Evolutionary conservation across 2,888 invertebrate genomes (phyloP).

Genomic region (Orchesella flavescens): DNA sequence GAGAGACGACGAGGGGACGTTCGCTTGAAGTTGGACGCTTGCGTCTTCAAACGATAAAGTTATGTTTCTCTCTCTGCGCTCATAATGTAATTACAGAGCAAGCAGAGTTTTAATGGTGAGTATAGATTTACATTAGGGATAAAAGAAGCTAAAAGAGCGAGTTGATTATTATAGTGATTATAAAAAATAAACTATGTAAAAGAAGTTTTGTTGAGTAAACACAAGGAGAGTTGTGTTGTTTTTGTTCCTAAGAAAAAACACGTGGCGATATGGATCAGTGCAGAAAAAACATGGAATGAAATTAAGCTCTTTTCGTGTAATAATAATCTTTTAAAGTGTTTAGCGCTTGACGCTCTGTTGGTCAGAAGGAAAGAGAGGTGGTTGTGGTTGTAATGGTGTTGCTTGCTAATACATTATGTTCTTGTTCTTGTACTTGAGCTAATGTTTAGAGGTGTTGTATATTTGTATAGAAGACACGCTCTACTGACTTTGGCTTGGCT

Average conservation of each 20-base stretch:
- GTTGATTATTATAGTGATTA: background rate
- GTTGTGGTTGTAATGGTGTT: background rate
- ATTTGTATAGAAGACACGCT: conserved; percentile 1
- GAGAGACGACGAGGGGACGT: too few species aligned
- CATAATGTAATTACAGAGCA: background rate
- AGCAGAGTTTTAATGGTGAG: background rate
- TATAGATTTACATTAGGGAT: background rate
- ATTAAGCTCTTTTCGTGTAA: background rate
- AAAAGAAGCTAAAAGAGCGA: background rate
- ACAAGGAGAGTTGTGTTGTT: too few species aligned
- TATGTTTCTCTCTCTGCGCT: too few species aligned
- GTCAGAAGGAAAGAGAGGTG: conserved; percentile 9
- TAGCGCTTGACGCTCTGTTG: conserved; percentile 15
- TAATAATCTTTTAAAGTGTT: background rate
- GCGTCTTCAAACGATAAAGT: too few species aligned
- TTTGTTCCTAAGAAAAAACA: conserved; percentile 6
- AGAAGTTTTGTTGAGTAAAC: conserved; percentile 15
- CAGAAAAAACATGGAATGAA: background rate
- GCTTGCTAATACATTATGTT: background rate
- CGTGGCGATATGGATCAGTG: background rate
- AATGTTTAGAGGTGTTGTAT: background rate
- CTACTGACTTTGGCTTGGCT: conserved; percentile 3
- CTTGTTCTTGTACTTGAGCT: background rate
- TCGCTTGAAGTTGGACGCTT: too few species aligned
- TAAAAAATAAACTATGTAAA: too few species aligned